Percentiles rank a stretch among this genome's conserved stretches.
These are phyloP conservation scores for Echeneis naucrates DNA, from an alignment of 2,797 vertebrate species.

Conservation along the genomic window DNA sequence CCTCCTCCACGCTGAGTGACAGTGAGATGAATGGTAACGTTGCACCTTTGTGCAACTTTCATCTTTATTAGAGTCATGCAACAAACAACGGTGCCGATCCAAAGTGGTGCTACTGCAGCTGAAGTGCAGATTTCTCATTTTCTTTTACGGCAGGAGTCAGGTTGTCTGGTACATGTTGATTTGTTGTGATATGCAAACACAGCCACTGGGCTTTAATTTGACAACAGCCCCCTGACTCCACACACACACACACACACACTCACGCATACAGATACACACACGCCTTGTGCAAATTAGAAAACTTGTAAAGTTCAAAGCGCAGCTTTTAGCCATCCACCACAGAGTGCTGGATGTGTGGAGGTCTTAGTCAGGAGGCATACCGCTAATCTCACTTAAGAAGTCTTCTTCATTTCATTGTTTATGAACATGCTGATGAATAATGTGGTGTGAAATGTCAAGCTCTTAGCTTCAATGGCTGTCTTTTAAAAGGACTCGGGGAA, in stretches of 20 bases:
- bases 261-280: constrained; percentile 4
- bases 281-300: constrained; percentile 60
- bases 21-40: constrained; percentile 45
- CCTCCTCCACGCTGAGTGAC: constrained; percentile 3
- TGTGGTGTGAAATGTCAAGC: constrained; percentile 75
- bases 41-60: constrained; percentile 33
- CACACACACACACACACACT: background rate
- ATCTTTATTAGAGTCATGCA: constrained; percentile 47
- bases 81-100: constrained; percentile 28
- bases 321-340: constrained; percentile 49
- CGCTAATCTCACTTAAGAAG: constrained; percentile 69
- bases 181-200: constrained; percentile 69
- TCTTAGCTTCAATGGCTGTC: constrained; percentile 48
- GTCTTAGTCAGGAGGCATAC: constrained; percentile 53
- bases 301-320: constrained; percentile 65
- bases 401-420: constrained; percentile 68
- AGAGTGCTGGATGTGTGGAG: constrained; percentile 36
- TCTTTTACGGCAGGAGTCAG: constrained; percentile 65
- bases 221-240: constrained; percentile 16
- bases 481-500: constrained; percentile 36
- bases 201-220: constrained; percentile 39
- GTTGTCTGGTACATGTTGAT: constrained; percentile 69
- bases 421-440: constrained; percentile 76
- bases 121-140: constrained; percentile 63
- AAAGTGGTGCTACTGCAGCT: constrained; percentile 56